Evolutionary conservation across 2,888 invertebrate genomes (phyloP), one percentile per base, ranked within the genome.

Genomic region (Heliconius charithonia): DNA sequence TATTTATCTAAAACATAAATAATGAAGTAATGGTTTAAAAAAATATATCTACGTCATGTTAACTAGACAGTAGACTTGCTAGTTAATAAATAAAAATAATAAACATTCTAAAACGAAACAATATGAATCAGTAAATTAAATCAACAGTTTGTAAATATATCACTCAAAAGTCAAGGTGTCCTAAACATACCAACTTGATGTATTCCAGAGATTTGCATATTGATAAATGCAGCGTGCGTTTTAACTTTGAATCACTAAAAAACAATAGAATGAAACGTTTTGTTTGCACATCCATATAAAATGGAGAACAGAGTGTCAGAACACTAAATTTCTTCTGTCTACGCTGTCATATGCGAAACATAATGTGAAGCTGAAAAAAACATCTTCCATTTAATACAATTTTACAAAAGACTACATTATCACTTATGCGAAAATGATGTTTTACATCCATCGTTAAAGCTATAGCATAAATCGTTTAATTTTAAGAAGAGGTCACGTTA

Each of bases 401-500:
- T 56, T 63, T 59, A 4, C 7, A 56, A 37, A 9, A 32, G 27
- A 16, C 19, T 25, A 62, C 66, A 19, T 9, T 69, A n/a, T 10
- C 3, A n/a, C 12, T 12, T 59, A 41, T 45, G n/a, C n/a, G 1
- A 37, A 65, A 9, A 3, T 2, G 3, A 10, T n/a, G 37, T 37
- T 67, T 67, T 41, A 67, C 12, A 13, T 65, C 13, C 25, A 27
- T 19, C 27, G 29, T 29, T 32, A 66, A 32, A n/a, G 10, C 4
- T 27, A 59, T n/a, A 32, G n/a, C 63, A 41, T 66, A 71, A 63
- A n/a, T 69, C 29, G 65, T 75, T 65, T 71, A 73, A 70, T 75
- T 65, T 70, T 70, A 71, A 80, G 66, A 72, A 78, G 75, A 78
- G 67, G 80, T 79, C 79, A 78, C 75, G 67, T 41, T 74, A 81